Evolutionary conservation across 2,113 vertebrate genomes (phyloP), one percentile per base, ranked within the genome.

Genomic region (Stercorarius parasiticus): DNA sequence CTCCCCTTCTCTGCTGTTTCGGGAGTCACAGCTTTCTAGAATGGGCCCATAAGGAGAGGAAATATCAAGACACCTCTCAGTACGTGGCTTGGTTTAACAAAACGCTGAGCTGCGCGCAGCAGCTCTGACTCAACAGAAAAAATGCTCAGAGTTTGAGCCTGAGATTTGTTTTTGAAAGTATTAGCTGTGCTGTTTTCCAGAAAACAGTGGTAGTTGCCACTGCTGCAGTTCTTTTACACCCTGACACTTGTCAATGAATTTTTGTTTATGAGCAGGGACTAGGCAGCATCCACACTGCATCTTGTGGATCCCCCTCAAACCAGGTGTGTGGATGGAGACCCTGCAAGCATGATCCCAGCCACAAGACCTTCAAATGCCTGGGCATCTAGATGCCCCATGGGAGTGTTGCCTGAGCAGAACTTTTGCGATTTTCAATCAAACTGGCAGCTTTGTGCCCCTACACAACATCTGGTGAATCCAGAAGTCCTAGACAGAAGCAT

Each of bases 121-220:
- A 84, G 66, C 25, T 86, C 58, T 0, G 1, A 21, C 36, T 70
- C 0, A 0, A 81, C n/a, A 77, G 58, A 43, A 72, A 72, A 78
- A 83, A 38, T 7, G 2, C 20, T 82, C 4, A 4, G 38, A 82
- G 65, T 27, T 56, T 52, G 71, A 90, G 71, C 49, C 58, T 22
- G n/a, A 49, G 42, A 34, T 40, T 67, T 17, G 3, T 18, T 91
- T 91, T 72, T 2, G 3, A 14, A 87, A 90, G 47, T 29, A 29
- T 59, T 55, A 61, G 30, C 30, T 16, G 16, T 13, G 36, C 7
- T 43, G 14, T 43, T 82, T 86, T 34, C 19, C 72, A 79, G 42
- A 49, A 70, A 91, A 65, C 2, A 1, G 1, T 22, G 13, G 25
- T 27, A 26, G 6, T 67, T 71, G 29, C 13, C 11, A 15, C 36